Conservation (phyloP, 2,888 invertebrate genomes). For the Hirudinaria manillensis region DNA sequence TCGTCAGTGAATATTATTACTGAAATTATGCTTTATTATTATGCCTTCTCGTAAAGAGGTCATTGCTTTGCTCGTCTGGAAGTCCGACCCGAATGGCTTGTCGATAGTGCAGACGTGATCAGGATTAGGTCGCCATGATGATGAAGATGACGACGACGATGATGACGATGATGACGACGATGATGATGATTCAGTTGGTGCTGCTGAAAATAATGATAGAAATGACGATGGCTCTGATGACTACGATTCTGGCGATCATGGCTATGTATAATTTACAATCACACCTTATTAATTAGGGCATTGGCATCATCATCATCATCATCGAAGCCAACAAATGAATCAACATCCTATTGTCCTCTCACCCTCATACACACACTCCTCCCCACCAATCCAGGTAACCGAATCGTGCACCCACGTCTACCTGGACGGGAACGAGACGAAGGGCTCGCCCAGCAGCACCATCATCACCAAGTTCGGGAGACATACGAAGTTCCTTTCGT, state of each 20-base stretch:
- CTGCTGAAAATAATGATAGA: conserved; percentile 9
- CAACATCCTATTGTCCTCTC: too few relatives aligned
- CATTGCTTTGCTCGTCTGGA: neutral
- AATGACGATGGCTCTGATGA: conserved; percentile 18
- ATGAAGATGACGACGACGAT: conserved; percentile 6
- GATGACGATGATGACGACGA: conserved; percentile 59
- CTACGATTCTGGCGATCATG: conserved; percentile 4
- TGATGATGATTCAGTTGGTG: conserved; percentile 21
- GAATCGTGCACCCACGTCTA: conserved; percentile 92
- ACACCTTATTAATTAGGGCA: neutral
- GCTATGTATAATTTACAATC: neutral
- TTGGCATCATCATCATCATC: neutral
- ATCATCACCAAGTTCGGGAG: conserved; percentile 70
- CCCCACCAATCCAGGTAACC: conserved; percentile 67
- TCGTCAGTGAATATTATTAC: too few relatives aligned
- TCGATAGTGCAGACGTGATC: conserved; percentile 5
- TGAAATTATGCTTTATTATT: too few relatives aligned
- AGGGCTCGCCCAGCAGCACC: conserved; percentile 88
- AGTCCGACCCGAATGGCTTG: neutral
- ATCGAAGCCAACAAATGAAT: neutral
- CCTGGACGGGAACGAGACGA: conserved; percentile 87
- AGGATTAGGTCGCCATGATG: neutral
- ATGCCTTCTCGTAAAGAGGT: neutral
- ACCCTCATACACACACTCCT: too few relatives aligned
- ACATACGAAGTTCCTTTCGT: conserved; percentile 73